Evolutionary conservation across 2,113 vertebrate species (phyloP).

Genomic region (Aplodontia rufa): DNA sequence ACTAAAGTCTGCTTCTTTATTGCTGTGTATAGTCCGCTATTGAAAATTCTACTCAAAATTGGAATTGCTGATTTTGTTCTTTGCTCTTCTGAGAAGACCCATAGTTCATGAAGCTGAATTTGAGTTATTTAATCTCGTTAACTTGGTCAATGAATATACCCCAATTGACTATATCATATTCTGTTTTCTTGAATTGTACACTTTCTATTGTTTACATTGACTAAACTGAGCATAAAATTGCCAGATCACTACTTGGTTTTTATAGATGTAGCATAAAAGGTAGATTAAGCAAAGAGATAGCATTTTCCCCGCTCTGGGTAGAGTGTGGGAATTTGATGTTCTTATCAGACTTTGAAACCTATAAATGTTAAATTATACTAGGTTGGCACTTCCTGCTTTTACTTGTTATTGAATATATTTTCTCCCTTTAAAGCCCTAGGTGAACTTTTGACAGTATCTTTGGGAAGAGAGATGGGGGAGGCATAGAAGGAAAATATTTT

Average conservation of each 20-base stretch:
- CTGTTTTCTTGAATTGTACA: constrained; percentile 52
- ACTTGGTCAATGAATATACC: neutral
- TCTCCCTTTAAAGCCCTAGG: constrained; percentile 12
- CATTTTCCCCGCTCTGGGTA: constrained; percentile 55
- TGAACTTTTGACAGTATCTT: neutral
- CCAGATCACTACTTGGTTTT: constrained; percentile 37
- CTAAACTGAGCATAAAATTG: constrained; percentile 52
- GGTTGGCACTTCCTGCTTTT: constrained; percentile 54
- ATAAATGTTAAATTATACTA: constrained; percentile 36
- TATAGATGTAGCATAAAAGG: constrained; percentile 26
- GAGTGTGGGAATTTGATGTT: constrained; percentile 57
- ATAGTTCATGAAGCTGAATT: constrained; percentile 23
- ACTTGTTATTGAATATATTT: constrained; percentile 52
- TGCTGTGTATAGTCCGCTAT: neutral
- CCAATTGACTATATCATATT: constrained; percentile 28
- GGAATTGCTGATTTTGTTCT: constrained; percentile 28
- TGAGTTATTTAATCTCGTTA: constrained; percentile 50
- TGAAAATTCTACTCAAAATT: neutral
- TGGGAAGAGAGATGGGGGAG: neutral
- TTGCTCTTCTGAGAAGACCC: neutral
- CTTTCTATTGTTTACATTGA: constrained; percentile 53
- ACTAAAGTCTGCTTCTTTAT: neutral
- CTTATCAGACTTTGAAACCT: constrained; percentile 34
- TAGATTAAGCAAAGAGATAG: constrained; percentile 60
- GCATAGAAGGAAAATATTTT: constrained; percentile 18